These are phyloP conservation scores for Oreonectes daqikongensis DNA, from an alignment of 2,797 vertebrate genomes.

Conservation along the genomic window DNA sequence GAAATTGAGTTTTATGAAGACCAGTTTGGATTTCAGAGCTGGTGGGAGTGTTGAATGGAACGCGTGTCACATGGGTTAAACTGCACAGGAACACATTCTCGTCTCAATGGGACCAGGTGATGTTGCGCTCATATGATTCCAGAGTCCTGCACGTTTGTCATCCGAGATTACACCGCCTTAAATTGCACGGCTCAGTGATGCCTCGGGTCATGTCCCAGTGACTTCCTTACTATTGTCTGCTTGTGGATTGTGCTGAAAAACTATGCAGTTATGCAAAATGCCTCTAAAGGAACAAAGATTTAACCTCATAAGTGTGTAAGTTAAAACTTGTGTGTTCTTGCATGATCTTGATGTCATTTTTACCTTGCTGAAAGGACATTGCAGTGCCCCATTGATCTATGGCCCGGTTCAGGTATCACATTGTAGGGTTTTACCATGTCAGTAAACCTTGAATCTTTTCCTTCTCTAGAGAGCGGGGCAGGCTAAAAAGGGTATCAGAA, in stretches of 20 bases:
- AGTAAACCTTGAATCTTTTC: constrained; percentile 22
- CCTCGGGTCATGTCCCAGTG: constrained; percentile 9
- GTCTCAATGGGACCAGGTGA: constrained; percentile 1
- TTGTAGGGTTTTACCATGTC: constrained; percentile 9
- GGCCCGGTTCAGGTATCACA: constrained; percentile 21
- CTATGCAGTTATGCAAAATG: not conserved
- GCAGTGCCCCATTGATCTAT: constrained; percentile 3
- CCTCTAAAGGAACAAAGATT: not conserved
- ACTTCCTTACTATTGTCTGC: not conserved
- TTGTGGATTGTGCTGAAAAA: not conserved
- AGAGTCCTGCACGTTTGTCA: not conserved
- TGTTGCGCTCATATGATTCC: not conserved
- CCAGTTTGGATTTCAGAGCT: constrained; percentile 16
- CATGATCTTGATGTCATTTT: not conserved
- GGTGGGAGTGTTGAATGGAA: constrained; percentile 1
- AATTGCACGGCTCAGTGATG: not conserved
- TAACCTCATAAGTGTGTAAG: not conserved
- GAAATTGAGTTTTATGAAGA: constrained; percentile 56
- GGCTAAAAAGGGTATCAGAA: not conserved
- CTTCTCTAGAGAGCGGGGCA: constrained; percentile 25
- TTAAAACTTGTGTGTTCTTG: not conserved
- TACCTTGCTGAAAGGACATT: not conserved
- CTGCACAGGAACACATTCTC: constrained; percentile 18
- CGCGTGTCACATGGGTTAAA: constrained; percentile 41
- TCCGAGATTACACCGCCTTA: not conserved